These are phyloP conservation scores for Agrilus biguttatus DNA, from an alignment of 2,888 invertebrate genomes.

Conservation along the genomic window DNA sequence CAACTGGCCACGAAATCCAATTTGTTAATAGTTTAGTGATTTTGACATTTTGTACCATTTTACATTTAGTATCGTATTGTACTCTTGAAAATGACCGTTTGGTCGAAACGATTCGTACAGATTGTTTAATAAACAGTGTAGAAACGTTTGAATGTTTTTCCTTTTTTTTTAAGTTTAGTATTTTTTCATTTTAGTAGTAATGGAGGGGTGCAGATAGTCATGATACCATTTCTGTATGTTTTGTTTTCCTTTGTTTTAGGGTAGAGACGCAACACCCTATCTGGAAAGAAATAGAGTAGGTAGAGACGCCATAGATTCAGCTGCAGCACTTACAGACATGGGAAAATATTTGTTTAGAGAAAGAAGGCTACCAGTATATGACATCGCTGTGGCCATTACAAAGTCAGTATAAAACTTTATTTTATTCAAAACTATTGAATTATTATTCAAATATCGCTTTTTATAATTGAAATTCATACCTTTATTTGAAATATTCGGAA, in stretches of 20 bases:
- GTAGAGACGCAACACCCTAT: slow-evolving; percentile 89
- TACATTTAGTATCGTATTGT: too few relatives aligned
- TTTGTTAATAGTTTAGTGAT: too few relatives aligned
- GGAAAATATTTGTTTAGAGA: slow-evolving; percentile 94
- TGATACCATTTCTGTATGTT: background rate
- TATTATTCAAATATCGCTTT: too few relatives aligned
- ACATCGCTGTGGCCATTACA: slow-evolving; percentile 90
- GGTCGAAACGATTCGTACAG: too few relatives aligned
- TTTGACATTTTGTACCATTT: too few relatives aligned
- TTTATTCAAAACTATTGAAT: background rate
- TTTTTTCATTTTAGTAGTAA: background rate
- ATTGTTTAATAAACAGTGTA: too few relatives aligned
- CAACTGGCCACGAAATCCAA: too few relatives aligned
- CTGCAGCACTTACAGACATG: slow-evolving; percentile 90
- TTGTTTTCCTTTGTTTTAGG: slow-evolving; percentile 38
- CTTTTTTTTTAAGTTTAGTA: too few relatives aligned
- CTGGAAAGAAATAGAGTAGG: slow-evolving; percentile 87
- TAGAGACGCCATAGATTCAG: slow-evolving; percentile 86
- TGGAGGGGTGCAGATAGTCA: background rate
- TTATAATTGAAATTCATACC: background rate
- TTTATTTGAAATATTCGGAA: too few relatives aligned
- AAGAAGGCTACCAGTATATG: slow-evolving; percentile 84
- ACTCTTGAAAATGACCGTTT: too few relatives aligned
- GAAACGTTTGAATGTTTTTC: too few relatives aligned
- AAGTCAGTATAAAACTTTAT: slow-evolving; percentile 55